Evolutionary conservation across 2,888 invertebrate species (phyloP).

Genomic region (Oxystoma pomonae): DNA sequence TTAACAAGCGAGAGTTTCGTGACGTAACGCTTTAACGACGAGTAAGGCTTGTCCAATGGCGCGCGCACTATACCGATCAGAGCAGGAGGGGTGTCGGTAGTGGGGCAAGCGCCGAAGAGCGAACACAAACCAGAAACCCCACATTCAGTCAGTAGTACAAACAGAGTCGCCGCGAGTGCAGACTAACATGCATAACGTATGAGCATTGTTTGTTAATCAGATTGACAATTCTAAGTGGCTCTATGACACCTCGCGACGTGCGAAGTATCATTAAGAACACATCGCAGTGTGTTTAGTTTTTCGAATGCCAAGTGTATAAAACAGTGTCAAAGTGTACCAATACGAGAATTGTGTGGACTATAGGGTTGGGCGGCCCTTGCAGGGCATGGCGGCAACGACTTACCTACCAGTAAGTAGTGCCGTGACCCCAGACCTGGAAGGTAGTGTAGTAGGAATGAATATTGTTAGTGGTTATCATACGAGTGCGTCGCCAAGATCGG

Average conservation of each 20-base stretch:
- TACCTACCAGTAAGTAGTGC: conserved; percentile 79
- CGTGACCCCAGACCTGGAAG: conserved; percentile 66
- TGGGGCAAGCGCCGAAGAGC: conserved; percentile 28
- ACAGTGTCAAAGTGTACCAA: conserved; percentile 41
- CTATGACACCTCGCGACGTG: conserved; percentile 28
- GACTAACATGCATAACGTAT: conserved; percentile 56
- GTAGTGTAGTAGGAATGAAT: conserved; percentile 68
- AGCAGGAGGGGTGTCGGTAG: conserved; percentile 29
- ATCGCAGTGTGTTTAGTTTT: conserved; percentile 12
- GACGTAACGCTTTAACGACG: conserved; percentile 42
- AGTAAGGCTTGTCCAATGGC: conserved; percentile 45
- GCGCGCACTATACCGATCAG: conserved; percentile 40
- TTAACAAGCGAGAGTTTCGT: conserved; percentile 33
- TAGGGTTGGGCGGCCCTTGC: conserved; percentile 54
- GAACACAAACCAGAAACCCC: conserved; percentile 33
- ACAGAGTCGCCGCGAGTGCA: conserved; percentile 52
- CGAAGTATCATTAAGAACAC: conserved; percentile 16
- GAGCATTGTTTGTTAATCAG: conserved; percentile 41
- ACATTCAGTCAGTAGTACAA: conserved; percentile 58
- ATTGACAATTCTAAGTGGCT: conserved; percentile 19
- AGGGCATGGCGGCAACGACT: conserved; percentile 93
- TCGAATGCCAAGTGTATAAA: conserved; percentile 15
- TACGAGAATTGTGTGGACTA: conserved; percentile 44
- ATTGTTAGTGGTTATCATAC: conserved; percentile 75
- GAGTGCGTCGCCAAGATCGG: conserved; percentile 80